Evolutionary conservation across 2,888 invertebrate species (phyloP), one percentile per base, ranked within the genome.

Genomic region (Agrotis clavis): DNA sequence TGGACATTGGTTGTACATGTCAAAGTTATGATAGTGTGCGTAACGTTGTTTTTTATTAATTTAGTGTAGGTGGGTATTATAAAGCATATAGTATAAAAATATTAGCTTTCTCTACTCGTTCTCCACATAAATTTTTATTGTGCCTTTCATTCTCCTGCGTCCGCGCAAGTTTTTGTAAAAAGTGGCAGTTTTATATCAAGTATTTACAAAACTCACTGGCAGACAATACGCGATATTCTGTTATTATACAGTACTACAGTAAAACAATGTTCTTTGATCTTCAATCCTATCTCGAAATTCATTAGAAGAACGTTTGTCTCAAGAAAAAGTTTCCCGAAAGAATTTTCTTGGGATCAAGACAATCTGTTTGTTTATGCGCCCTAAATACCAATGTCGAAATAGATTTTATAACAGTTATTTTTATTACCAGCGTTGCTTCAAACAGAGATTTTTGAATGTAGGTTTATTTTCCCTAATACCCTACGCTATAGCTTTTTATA

Each of bases 371-470:
- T 91, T 90, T 88, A 87, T 84, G 72, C 85, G 91, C 77, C 87
- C 92, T 85, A 88, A 90, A 92, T 92, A 89, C 90, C 91, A 78
- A 81, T 81, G 79, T 78, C 71, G 83, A 89, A 90, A 90, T 86
- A 87, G 79, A 85, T 82, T 85, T 79, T 84, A 79, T 78, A 80
- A 77, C 67, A 76, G 71, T 79, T 87, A 84, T 86, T 81, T 84
- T 81, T 85, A 74, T 14, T 77, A 70, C 63, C 30, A 61, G 60
- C 41, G 67, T 30, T 45, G 53, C 51, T 76, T 72, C 66, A 48
- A 68, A 67, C 68, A 79, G 66, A 65, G 47, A 60, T 57, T 65
- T 45, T 51, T 19, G 57, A 71, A 67, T 78, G 63, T 74, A 54
- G 61, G 62, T 71, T 74, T 67, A 51, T 69, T 60, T 71, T 68